A percentile compares a stretch with the other conserved stretches of the same genome.
These are phyloP conservation scores for Thaleichthys pacificus DNA, from an alignment of 2,797 vertebrate genomes.

Conservation along the genomic window DNA sequence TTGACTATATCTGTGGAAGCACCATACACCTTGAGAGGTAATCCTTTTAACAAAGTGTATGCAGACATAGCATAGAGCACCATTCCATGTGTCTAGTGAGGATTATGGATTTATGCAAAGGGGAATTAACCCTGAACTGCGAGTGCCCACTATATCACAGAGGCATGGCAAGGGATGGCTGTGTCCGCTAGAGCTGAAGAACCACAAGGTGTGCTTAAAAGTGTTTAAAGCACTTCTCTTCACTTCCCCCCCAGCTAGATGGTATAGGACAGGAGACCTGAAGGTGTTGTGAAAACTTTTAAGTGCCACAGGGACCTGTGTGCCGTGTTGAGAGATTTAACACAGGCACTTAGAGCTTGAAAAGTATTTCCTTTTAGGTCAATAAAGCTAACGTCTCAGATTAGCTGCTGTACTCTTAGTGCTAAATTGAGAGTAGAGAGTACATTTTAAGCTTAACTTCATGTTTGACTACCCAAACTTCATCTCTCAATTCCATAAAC, in stretches of 20 bases:
- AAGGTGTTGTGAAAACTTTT: constrained; percentile 7
- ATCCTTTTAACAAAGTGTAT: constrained; percentile 1
- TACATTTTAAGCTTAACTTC: neutral
- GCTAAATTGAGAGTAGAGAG: neutral
- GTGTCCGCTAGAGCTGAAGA: neutral
- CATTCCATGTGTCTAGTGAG: neutral
- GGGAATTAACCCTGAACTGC: neutral
- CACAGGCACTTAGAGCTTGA: constrained; percentile 18
- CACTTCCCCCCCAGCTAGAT: neutral
- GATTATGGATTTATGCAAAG: neutral
- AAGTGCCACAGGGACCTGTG: too few relatives aligned
- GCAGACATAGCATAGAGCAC: neutral
- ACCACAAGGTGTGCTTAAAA: neutral
- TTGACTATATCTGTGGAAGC: neutral
- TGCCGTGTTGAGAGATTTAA: constrained; percentile 1
- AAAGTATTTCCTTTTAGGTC: constrained; percentile 9
- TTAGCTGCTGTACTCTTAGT: constrained; percentile 5
- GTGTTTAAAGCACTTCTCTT: constrained; percentile 9
- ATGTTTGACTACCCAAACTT: neutral
- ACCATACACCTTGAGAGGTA: neutral
- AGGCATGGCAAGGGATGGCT: neutral
- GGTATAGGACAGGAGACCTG: neutral
- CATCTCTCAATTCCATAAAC: neutral
- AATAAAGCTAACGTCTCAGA: constrained; percentile 12
- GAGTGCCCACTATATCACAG: neutral